Evolutionary conservation across 2,797 vertebrate species (phyloP).

Genomic region (Cichlasoma orientale): DNA sequence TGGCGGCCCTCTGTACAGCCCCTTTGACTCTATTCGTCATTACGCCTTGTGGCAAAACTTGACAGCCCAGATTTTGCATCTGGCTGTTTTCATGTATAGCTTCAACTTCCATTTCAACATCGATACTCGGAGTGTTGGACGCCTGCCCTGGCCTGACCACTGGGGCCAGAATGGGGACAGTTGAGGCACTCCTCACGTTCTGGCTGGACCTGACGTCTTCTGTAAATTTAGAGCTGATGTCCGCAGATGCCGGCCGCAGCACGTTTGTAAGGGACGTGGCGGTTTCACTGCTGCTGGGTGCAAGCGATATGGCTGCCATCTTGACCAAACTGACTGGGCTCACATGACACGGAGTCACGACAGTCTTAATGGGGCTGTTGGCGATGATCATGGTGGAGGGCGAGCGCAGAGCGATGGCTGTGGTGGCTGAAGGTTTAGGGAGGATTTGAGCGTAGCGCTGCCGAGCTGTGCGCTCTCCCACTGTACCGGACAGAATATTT

Average conservation of each 20-base stretch:
- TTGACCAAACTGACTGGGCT: conserved; percentile 94
- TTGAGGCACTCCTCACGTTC: conserved; percentile 85
- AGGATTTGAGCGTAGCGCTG: conserved; percentile 97
- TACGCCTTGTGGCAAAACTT: conserved; percentile 67
- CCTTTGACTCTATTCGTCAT: conserved; percentile 67
- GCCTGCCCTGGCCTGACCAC: conserved; percentile 73
- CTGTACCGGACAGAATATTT: conserved; percentile 86
- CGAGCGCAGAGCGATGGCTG: conserved; percentile 89
- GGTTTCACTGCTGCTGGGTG: conserved; percentile 78
- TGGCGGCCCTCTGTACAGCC: conserved; percentile 82
- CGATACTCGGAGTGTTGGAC: conserved; percentile 71
- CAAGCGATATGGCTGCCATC: conserved; percentile 93
- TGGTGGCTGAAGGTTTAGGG: conserved; percentile 91
- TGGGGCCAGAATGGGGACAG: conserved; percentile 85
- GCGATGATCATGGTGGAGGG: conserved; percentile 94
- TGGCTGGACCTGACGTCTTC: conserved; percentile 82
- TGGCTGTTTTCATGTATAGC: conserved; percentile 82
- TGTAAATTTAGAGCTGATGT: conserved; percentile 60
- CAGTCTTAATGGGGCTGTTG: conserved; percentile 94
- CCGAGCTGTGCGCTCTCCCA: conserved; percentile 90
- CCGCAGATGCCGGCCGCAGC: conserved; percentile 84
- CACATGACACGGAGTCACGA: conserved; percentile 91
- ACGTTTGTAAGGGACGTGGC: conserved; percentile 69
- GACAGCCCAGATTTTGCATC: conserved; percentile 75
- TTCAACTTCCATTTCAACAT: conserved; percentile 92